Percentiles rank a stretch among this genome's conserved stretches.
phyloP scores from a whole-genome alignment of 2,797 vertebrate genomes.

The Podargus strigoides region DNA sequence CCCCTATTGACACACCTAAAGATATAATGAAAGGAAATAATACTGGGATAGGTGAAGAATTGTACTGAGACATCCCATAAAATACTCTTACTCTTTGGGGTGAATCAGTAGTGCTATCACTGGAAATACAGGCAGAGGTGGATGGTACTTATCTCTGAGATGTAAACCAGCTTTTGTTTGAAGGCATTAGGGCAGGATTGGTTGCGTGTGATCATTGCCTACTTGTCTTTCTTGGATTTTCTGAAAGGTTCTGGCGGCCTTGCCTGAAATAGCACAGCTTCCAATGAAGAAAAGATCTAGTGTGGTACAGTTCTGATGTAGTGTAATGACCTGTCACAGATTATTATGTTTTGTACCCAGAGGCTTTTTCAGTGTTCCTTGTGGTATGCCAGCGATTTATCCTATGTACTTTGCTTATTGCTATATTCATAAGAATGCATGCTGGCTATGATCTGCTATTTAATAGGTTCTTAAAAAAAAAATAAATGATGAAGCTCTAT shows the following conservation, averaged over 20 bases:
- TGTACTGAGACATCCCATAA: not conserved
- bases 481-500: not conserved
- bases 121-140: not conserved
- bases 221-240: not conserved
- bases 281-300: not conserved
- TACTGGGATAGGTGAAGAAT: not conserved
- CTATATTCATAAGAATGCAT: fast-evolving
- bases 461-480: not conserved
- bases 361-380: not conserved
- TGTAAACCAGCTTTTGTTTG: not conserved
- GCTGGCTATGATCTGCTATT: not conserved
- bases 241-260: not conserved
- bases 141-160: fast-evolving
- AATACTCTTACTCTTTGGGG: not conserved
- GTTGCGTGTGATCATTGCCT: not conserved
- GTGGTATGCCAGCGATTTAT: not conserved
- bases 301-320: not conserved
- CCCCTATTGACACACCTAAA: not conserved
- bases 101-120: not conserved
- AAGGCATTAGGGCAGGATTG: not conserved
- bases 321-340: not conserved
- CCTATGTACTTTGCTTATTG: not conserved
- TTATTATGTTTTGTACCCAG: not conserved
- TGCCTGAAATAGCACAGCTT: not conserved
- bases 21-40: not conserved